A percentile compares a stretch with the other conserved stretches of the same genome.
Conservation (phyloP, 2,888 invertebrate species). For the Flabesymbios commensalis region DNA sequence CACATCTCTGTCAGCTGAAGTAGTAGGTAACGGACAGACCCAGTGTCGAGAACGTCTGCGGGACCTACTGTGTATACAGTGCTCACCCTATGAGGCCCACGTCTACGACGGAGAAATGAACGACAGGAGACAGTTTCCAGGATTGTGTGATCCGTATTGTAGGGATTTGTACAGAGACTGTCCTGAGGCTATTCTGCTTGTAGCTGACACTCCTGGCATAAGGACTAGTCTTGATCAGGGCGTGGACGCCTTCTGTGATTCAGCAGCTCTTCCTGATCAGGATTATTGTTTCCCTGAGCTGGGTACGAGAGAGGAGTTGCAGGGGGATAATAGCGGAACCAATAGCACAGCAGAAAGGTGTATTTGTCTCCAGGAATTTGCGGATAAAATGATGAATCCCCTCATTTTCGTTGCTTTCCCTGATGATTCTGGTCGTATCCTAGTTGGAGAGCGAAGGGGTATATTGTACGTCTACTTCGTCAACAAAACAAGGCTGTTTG, state of each 20-base stretch:
- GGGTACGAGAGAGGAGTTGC: slow-evolving; percentile 38
- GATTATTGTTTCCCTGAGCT: slow-evolving; percentile 55
- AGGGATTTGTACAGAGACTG: slow-evolving; percentile 42
- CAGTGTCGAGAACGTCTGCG: slow-evolving; percentile 39
- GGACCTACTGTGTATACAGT: slow-evolving; percentile 50
- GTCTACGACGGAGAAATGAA: slow-evolving; percentile 49
- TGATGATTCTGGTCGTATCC: slow-evolving; percentile 47
- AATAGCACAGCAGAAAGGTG: slow-evolving; percentile 43
- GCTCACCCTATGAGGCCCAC: slow-evolving; percentile 57
- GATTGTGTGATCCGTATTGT: slow-evolving; percentile 47
- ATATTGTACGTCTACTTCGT: slow-evolving; percentile 42
- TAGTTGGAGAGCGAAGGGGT: slow-evolving; percentile 53
- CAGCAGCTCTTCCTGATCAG: slow-evolving; percentile 37
- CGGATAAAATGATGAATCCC: slow-evolving; percentile 20
- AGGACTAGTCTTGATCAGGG: too few relatives aligned
- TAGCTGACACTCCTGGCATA: too few relatives aligned
- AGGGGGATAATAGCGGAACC: slow-evolving; percentile 34
- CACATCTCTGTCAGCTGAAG: slow-evolving; percentile 22
- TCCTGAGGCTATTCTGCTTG: slow-evolving; percentile 35
- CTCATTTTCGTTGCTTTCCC: slow-evolving; percentile 30
- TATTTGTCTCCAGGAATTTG: slow-evolving; percentile 46
- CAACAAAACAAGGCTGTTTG: slow-evolving; percentile 31
- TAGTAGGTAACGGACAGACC: background rate
- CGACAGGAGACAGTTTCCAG: slow-evolving; percentile 42
- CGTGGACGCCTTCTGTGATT: slow-evolving; percentile 39